Base-by-base conservation (phyloP, 2,888 invertebrate species). In the Trissoscelio sp. region DNA sequence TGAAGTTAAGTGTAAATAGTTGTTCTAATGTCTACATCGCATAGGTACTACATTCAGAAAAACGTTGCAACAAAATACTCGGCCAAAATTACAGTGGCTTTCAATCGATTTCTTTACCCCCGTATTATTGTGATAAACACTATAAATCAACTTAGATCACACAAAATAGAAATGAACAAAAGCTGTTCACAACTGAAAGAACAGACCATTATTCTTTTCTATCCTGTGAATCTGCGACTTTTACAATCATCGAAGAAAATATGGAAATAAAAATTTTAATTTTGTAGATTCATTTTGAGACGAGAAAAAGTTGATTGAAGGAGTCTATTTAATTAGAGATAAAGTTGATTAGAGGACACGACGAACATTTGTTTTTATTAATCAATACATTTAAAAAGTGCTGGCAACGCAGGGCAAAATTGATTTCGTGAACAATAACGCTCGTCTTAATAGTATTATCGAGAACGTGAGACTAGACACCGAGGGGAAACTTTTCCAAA, bases 401-500 rank as follows among this genome's bases (percentile, higher is more conserved):
- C 22, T 20, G 37, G 12, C 34, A 48, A 48, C 22, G 3, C 20
- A 48, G 28, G 31, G 53, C 24, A 28, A 39, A 28, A 53, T 39
- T 34, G 28, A 34, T 55, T 55, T 24, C n/a, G 16, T 16, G 48
- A 64, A 48, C 14, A 48, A 64, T 64, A 48, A 14, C 46, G 12
- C 31, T 28, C n/a, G 11, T 12, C 20, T 44, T 9, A n/a, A 3
- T 62, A 48, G 16, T 48, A 34, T 64, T 53, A 24, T 24, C n/a
- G 5, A 37, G 12, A 24, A 14, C 9, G 28, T 12, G 28, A 51
- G 12, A 20, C 16, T 39, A 55, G 11, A 42, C 28, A 46, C 24
- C 16, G 37, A 58, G 42, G 57, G 57, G 24, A 20, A 66, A 66
- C 22, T 51, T 66, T 37, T 48, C 34, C 6, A 18, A 48, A 48